Evolutionary conservation across 92 coral and sea anemone species (phyloP), one percentile per base, ranked within the genome.

Genomic region (Umimayanthus kanabou): DNA sequence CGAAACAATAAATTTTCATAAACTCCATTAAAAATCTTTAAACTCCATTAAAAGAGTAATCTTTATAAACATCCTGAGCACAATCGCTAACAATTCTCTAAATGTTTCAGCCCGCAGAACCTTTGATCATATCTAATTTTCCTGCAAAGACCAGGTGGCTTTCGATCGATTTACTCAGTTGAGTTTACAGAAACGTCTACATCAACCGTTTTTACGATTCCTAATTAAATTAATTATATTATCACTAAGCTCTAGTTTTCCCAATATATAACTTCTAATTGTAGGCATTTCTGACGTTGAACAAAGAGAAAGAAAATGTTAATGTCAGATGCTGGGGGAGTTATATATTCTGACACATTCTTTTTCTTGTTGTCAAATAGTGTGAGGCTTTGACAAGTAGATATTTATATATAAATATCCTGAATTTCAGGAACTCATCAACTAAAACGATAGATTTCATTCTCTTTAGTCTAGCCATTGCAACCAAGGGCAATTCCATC

Each of bases 201-300:
- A 79, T n/a, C 16, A 29, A 2, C 20, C 30, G 13, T 11, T 18
- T 80, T 57, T 29, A 80, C 14, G n/a, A 3, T 7, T 58, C 45
- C 70, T 57, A 80, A 80, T 80, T 55, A 80, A 4, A 80, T 80
- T 72, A 80, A 57, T 80, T 80, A 58, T 15, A 18, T 80, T 80
- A 49, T 30, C 70, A 23, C 84, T 11, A 30, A 30, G 55, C 25
- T 78, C 65, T 10, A 25, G 82, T 78, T 50, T 78, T 50, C 7
- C 28, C 33, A 3, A 67, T 49, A 28, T 80, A 57, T 29, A 53
- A 80, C 72, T n/a, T 50, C 22, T 79, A 79, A 79, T 79, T 79
- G 69, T 26, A 40, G 83, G 40, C 83, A 30, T 2, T 37, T 9
- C 55, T 23, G 65, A 45, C 66, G 81, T 25, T 25, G 16, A 9